A percentile compares a stretch with the other conserved stretches of the same genome.
These are phyloP conservation scores for Platysternon megacephalum DNA, from an alignment of 2,113 vertebrate species.

Conservation along the genomic window DNA sequence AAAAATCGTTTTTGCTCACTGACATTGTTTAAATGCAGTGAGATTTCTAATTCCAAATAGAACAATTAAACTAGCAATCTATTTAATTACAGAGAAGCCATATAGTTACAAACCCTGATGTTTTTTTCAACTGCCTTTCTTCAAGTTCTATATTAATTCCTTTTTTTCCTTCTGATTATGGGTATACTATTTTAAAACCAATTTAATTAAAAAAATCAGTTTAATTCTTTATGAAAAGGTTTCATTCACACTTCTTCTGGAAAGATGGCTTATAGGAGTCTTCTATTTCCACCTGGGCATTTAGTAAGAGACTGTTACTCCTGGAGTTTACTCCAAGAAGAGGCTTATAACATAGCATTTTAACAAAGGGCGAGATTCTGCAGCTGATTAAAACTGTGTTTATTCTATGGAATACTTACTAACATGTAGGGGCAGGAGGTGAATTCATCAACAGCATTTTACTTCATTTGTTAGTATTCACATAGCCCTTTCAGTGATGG, in stretches of 20 bases:
- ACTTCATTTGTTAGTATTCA: background rate
- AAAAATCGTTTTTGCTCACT: background rate
- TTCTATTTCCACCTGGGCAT: background rate
- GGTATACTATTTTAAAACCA: background rate
- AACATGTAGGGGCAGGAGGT: background rate
- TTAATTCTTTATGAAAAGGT: slow-evolving; percentile 2
- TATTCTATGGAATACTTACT: background rate
- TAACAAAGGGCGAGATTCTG: background rate
- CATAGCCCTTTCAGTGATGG: background rate
- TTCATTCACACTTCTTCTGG: background rate
- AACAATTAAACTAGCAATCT: background rate
- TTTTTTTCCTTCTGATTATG: background rate
- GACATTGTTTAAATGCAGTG: background rate
- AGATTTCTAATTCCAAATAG: background rate
- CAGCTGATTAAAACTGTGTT: background rate
- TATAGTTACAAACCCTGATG: background rate
- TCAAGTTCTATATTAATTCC: background rate
- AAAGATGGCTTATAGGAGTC: background rate
- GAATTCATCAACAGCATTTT: background rate
- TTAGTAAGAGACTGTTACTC: background rate
- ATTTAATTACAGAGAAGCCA: background rate
- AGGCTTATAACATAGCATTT: background rate
- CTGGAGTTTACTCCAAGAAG: background rate
- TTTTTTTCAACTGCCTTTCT: background rate
- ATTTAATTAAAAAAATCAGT: background rate